These are phyloP conservation scores for Scophthalmus maximus DNA, from an alignment of 2,113 vertebrate species.

Conservation along the genomic window DNA sequence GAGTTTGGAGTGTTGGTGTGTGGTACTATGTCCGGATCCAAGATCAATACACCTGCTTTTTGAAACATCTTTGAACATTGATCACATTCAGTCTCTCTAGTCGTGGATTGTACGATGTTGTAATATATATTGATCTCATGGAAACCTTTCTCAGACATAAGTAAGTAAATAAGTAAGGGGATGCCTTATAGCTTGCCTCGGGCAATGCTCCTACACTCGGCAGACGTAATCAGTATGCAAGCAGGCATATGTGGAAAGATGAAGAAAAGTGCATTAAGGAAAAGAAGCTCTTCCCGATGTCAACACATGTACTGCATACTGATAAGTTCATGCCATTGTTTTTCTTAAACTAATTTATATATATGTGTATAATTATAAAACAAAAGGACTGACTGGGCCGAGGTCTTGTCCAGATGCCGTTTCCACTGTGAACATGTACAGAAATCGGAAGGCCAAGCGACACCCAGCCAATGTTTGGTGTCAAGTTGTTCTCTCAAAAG, in stretches of 20 bases:
- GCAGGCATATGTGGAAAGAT: no score
- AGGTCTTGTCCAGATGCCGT: conserved; percentile 15
- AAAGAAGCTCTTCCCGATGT: not conserved
- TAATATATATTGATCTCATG: no score
- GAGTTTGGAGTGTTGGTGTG: not conserved
- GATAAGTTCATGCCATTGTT: conserved; percentile 11
- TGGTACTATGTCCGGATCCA: not conserved
- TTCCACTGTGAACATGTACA: not conserved
- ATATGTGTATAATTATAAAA: not conserved
- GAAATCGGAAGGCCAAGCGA: conserved; percentile 35
- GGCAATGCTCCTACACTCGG: not conserved
- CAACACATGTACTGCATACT: conserved; percentile 5
- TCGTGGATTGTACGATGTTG: not conserved
- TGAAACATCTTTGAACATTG: not conserved
- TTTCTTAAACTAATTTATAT: not conserved
- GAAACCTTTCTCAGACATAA: not conserved
- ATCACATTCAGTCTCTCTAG: not conserved
- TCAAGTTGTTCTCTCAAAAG: conserved; percentile 54
- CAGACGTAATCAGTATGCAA: conserved; percentile 13
- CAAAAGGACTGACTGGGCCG: not conserved
- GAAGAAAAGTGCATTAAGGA: conserved; percentile 6
- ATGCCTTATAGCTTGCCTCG: not conserved
- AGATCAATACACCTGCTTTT: not conserved
- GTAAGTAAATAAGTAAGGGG: no score
- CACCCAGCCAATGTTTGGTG: conserved; percentile 23